Base-by-base conservation (phyloP, 1,140 invertebrate genomes). In the Eriosoma lanigerum region DNA sequence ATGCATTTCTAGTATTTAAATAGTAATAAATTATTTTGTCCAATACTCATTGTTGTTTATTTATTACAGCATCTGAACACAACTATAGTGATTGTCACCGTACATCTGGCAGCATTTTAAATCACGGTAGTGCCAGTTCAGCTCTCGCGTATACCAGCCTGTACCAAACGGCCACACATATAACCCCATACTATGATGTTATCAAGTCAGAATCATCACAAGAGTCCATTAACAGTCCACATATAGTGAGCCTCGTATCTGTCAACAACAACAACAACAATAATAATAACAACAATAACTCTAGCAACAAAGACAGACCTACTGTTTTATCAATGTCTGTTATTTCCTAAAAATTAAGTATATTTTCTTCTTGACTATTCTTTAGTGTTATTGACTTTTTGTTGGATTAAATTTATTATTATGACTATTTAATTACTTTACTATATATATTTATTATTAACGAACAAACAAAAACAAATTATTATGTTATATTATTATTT, bases 251-350 rank as follows among this genome's bases (percentile, higher is more conserved):
- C 38, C 60, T 82, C 8, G 81, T 80, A 38, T 62, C 68, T 26
- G 52, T 68, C 50, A 82, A 81, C 50, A 81, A 82, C 15, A 73
- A 68, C 32, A 81, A 81, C 29, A 81, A 81, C 60, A 81, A 82
- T 46, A 82, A 81, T 73, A 82, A 81, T 58, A 82, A 82, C 66
- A 82, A 82, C 48, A 72, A 70, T 24, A 80, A 68, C 17, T 54
- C 46, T 4, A 68, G 48, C 58, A 83, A 83, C 54, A 80, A 82
- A 52, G 83, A 83, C 52, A 68, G 83, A 24, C 81, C 82, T 29
- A 82, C 81, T 46, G 83, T 83, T 13, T 60, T 83, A 56, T 58
- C 73, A 15, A 76, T 76, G 73, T 76, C 73, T 46, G 73, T 76
- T 26, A 76, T 58, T 56, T 76, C 73, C 73, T 76, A 76, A 73